Base-by-base conservation (phyloP, 1,140 invertebrate genomes). In the Melanaphis sacchari region DNA sequence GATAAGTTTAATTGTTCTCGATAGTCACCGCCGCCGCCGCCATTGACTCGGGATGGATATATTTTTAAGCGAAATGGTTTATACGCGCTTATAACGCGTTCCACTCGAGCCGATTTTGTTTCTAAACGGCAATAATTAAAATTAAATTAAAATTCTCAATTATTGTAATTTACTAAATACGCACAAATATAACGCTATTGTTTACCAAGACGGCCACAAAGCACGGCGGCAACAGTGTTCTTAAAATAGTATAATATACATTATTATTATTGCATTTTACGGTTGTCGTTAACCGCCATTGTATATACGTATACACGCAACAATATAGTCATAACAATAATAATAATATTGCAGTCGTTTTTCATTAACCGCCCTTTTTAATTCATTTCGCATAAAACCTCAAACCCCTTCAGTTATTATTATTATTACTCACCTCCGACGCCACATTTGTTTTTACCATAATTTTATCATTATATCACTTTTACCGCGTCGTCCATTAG, bases 1-100 rank as follows among this genome's bases (percentile, higher is more conserved):
- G 88, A 88, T 88, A 52, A 54, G 52, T 90, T 90, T 59, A 90
- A 90, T 90, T 90, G 88, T 90, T 90, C 49, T 59, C 52, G 52
- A 90, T 90, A 89, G 88, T 22, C 26, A n/a, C 46, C 21, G 22
- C 31, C 21, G 22, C 31, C 43, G 31, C 43, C 4, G 87, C 24
- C 43, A 49, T 36, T 46, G 85, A 46, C 85, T 87, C 82, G 24
- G 59, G n/a, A 18, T n/a, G 59, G 59, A 76, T 76, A 76, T 76
- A 76, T 76, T 76, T 76, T 76, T n/a, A 76, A 76, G 4, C 59
- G 15, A n/a, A 76, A 76, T n/a, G 59, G 59, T 76, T 76, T 59
- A 59, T 59, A 66, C 59, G n/a, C 59, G 59, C 11, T 54, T 54
- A 54, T 54, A 54, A 24, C 24, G 54, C 54, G 54, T 8, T n/a